Evolutionary conservation across 64 coral and sea anemone genomes (phyloP).

Genomic region (Montipora cactus): DNA sequence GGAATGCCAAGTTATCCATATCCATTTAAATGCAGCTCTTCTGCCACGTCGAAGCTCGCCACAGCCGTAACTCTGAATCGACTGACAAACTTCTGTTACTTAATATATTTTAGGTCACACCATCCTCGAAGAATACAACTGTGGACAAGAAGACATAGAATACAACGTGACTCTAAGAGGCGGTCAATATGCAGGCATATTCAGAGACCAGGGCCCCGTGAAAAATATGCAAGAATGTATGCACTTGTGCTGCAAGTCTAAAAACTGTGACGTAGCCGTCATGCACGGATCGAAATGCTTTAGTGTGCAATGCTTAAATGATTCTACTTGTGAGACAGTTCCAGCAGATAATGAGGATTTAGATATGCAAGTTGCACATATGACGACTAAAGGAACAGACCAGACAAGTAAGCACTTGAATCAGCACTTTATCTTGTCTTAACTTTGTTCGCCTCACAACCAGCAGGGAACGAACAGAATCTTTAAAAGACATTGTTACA

Average conservation of each 20-base stretch:
- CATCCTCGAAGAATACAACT: constrained; percentile 95
- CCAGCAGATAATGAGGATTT: constrained; percentile 83
- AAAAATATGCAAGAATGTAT: constrained; percentile 99
- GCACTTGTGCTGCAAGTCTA: constrained; percentile 89
- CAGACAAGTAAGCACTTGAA: constrained; percentile 64
- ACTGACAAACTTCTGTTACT: background rate
- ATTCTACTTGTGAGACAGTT: constrained; percentile 89
- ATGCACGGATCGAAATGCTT: constrained; percentile 90
- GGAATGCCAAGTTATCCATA: no score
- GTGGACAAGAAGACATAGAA: constrained; percentile 82
- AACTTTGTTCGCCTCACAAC: no score
- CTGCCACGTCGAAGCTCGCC: no score
- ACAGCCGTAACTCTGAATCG: no score
- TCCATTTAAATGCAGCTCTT: no score
- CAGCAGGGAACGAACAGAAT: no score
- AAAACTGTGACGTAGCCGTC: constrained; percentile 96
- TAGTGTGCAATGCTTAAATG: constrained; percentile 87
- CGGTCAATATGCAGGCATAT: constrained; percentile 80
- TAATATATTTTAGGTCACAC: constrained; percentile 59
- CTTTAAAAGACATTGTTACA: no score
- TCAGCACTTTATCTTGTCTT: background rate
- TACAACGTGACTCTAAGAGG: constrained; percentile 91
- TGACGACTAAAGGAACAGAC: constrained; percentile 76
- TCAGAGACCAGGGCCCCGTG: constrained; percentile 75
- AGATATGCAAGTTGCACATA: constrained; percentile 89